Evolutionary conservation across 2,113 vertebrate genomes (phyloP).

Genomic region (Ammodytes dubius): DNA sequence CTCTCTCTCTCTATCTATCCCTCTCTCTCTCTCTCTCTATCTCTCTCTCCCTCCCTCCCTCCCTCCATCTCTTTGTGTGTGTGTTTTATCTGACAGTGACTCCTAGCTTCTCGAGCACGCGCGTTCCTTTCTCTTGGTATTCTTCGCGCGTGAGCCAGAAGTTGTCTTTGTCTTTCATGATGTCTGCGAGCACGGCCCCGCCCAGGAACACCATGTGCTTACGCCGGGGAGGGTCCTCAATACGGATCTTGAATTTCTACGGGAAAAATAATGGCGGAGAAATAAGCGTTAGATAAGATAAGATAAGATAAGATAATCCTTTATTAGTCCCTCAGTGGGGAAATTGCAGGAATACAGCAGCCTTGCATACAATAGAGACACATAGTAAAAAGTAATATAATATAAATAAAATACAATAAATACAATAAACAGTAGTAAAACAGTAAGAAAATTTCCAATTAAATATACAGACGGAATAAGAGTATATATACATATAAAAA

Average conservation of each 20-base stretch:
- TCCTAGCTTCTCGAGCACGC: conserved; percentile 94
- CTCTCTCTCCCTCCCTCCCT: no score
- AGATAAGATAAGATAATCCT: no score
- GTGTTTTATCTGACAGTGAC: conserved; percentile 94
- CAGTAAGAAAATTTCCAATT: no score
- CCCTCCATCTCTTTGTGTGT: conserved; percentile 1
- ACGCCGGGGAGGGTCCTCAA: conserved; percentile 93
- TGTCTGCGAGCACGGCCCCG: conserved; percentile 92
- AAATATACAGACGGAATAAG: no score
- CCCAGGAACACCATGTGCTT: conserved; percentile 98
- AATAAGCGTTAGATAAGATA: no score
- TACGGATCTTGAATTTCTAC: conserved; percentile 97
- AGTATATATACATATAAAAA: no score
- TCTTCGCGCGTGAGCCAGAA: conserved; percentile 97
- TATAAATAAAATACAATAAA: no score
- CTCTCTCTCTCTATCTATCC: background rate
- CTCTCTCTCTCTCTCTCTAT: background rate
- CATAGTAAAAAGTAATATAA: no score
- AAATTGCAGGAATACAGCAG: no score
- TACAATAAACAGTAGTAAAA: no score
- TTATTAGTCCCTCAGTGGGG: no score
- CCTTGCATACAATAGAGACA: no score
- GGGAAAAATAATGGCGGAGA: background rate
- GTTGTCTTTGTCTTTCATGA: conserved; percentile 99
- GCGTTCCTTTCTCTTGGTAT: conserved; percentile 93